A percentile compares a stretch with the other conserved stretches of the same genome.
phyloP scores from a whole-genome alignment of 2,113 vertebrate genomes.

The Crypturellus undulatus region DNA sequence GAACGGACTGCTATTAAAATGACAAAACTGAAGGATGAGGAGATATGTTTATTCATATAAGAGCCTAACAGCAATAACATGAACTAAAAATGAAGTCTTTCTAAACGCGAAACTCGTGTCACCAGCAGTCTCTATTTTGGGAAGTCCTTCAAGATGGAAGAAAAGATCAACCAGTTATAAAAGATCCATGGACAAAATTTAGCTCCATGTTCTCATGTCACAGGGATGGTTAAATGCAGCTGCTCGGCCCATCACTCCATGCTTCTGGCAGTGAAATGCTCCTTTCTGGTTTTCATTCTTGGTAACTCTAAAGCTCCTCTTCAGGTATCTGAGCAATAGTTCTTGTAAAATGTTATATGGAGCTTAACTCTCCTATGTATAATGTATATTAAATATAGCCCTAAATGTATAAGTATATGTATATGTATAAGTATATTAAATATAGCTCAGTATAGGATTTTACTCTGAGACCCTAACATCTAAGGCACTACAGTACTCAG shows the following conservation, averaged over 20 bases:
- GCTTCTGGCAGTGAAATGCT: background rate
- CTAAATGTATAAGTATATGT: background rate
- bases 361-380: background rate
- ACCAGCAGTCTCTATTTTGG: background rate
- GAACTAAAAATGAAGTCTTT: background rate
- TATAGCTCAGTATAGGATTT: background rate
- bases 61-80: background rate
- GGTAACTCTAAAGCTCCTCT: background rate
- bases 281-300: background rate
- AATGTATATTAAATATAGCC: background rate
- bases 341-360: background rate
- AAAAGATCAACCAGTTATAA: background rate
- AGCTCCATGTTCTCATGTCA: background rate
- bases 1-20: background rate
- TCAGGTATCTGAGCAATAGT: background rate
- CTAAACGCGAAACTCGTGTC: background rate
- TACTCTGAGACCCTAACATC: background rate
- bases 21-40: background rate
- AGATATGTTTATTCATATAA: background rate
- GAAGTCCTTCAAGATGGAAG: background rate
- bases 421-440: too few relatives aligned
- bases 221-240: background rate
- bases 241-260: background rate
- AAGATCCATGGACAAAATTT: background rate
- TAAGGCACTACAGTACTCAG: background rate